Evolutionary conservation across 2,113 vertebrate species (phyloP), one percentile per base, ranked within the genome.

Genomic region (Trichechus manatus): DNA sequence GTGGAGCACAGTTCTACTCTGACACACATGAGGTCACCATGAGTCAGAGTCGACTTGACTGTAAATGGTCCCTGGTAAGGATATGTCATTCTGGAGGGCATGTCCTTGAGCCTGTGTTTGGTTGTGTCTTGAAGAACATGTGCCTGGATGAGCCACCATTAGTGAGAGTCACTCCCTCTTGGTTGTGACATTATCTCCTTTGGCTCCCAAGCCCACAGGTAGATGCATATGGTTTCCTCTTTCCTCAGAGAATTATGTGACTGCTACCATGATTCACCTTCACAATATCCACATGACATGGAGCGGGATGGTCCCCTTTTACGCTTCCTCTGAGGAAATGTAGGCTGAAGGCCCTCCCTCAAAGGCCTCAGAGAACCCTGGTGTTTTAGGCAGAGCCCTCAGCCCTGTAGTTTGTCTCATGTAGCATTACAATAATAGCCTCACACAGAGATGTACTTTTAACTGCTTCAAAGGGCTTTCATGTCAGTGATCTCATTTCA

Each of bases 401-500:
- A 17, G 72, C 82, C 22, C 72, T 17, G 83, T 15, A 15, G 33
- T 20, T 68, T 87, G 42, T 33, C 39, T 90, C 74, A 27, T 5
- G 5, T 1, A 10, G 1, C 27, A 2, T 15, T 20, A 4, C 22
- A 33, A 59, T 15, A 66, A 56, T 0, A 84, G 85, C 77, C 72
- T 72, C 89, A 3, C 19, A 23, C 15, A 9, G 44, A 22, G 56
- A 36, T 6, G 9, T 17, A 1, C 70, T 93, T 97, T 90, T 3
- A 96, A 61, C 75, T 23, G 72, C 87, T 79, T 92, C 84, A 95
- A 89, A 93, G 86, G 63, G 47, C 59, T 89, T 89, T 93, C 42
- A 25, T 22, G 84, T 59, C 87, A 9, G 36, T 10, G n/a, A 29
- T 50, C 56, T 85, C 81, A 61, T 66, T 94, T 82, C 50, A 29